A percentile compares a stretch with the other conserved stretches of the same genome.
Conservation (phyloP, 2,888 invertebrate genomes). For the Steinernema hermaphroditum region DNA sequence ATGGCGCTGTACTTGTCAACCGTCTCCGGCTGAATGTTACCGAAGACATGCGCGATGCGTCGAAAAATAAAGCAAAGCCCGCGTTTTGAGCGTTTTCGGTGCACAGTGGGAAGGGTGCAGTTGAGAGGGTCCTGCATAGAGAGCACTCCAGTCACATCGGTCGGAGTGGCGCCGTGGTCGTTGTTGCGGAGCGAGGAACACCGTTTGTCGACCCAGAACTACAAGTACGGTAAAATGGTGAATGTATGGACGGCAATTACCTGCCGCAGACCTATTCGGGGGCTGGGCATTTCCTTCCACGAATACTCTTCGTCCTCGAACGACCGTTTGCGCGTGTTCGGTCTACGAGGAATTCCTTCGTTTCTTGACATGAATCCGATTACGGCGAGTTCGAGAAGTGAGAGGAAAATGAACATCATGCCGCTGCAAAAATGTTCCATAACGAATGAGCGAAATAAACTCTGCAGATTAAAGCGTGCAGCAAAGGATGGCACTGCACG, state of each 20-base stretch:
- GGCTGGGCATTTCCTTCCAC: conserved; percentile 65
- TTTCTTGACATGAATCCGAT: conserved; percentile 66
- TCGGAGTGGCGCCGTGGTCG: conserved; percentile 40
- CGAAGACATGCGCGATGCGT: conserved; percentile 42
- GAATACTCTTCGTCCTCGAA: conserved; percentile 59
- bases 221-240: conserved; percentile 28
- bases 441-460: too few relatives aligned
- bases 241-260: too few relatives aligned
- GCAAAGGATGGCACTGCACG: too few relatives aligned
- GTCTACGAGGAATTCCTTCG: conserved; percentile 61
- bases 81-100: conserved; percentile 37
- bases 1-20: conserved; percentile 66
- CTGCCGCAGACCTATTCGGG: conserved; percentile 62
- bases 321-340: conserved; percentile 36
- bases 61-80: conserved; percentile 36
- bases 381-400: conserved; percentile 64
- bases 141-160: conserved; percentile 41
- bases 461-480: too few relatives aligned
- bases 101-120: conserved; percentile 39
- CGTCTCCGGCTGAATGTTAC: conserved; percentile 56
- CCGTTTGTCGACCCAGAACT: conserved; percentile 65
- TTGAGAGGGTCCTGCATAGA: conserved; percentile 26
- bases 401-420: conserved; percentile 66
- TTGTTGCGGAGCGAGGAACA: conserved; percentile 52
- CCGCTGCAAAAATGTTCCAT: conserved; percentile 41